Conservation (phyloP, 2,888 invertebrate genomes). For the Caenorhabditis zanzibari region DNA sequence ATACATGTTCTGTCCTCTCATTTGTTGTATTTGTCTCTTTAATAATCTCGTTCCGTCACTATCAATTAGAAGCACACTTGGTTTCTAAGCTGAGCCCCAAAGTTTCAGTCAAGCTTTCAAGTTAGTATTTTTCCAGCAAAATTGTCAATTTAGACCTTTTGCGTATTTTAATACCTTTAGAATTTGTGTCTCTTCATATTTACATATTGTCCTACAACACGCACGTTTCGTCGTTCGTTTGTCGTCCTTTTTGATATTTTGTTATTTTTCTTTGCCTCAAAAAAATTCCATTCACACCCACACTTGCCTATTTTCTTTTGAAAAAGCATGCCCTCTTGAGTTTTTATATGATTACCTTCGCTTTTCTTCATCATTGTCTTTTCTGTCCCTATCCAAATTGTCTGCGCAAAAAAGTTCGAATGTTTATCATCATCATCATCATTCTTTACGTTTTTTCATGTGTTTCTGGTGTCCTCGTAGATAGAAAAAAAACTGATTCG, state of each 20-base stretch:
- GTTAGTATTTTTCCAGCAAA: too few relatives aligned
- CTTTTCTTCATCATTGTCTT: conserved; percentile 7
- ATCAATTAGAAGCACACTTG: too few relatives aligned
- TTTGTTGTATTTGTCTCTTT: conserved; percentile 5
- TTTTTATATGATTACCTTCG: conserved; percentile 1
- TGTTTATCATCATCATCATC: not conserved
- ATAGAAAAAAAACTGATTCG: not conserved
- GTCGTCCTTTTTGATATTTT: not conserved
- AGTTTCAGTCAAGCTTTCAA: too few relatives aligned
- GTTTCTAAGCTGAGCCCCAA: too few relatives aligned
- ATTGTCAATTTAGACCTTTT: conserved; percentile 5
- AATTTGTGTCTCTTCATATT: not conserved
- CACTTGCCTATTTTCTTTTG: conserved; percentile 9
- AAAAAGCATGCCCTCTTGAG: not conserved
- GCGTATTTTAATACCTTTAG: not conserved
- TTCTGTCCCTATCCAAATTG: not conserved
- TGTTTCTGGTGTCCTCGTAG: not conserved
- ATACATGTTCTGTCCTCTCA: conserved; percentile 5
- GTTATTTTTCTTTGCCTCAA: not conserved
- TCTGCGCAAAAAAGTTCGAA: not conserved
- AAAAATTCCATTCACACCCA: conserved; percentile 1
- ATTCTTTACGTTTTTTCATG: conserved; percentile 1
- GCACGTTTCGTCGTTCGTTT: conserved; percentile 7
- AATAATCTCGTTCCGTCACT: not conserved
- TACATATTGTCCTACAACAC: conserved; percentile 1